Conservation (phyloP, 2,888 invertebrate genomes). For the Meandrusa payeni region DNA sequence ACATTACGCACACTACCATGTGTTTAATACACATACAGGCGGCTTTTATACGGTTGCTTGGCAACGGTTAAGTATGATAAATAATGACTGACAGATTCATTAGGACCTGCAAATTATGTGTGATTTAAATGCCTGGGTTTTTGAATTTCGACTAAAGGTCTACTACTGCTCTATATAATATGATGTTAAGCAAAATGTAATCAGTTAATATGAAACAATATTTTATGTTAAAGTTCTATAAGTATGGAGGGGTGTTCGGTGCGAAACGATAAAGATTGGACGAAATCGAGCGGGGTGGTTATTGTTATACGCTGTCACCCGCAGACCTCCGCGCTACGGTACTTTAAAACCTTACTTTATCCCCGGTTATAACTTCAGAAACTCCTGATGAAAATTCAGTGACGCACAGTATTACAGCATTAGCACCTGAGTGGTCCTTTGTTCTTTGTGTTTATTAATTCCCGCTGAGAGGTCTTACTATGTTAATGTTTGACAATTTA, state of each 20-base stretch:
- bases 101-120: too few species aligned
- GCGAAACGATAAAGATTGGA: conserved; percentile 15
- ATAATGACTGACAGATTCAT: too few species aligned
- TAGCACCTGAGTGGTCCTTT: conserved; percentile 20
- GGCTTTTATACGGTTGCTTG: too few species aligned
- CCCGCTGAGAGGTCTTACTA: conserved; percentile 1
- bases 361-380: conserved; percentile 12
- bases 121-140: too few species aligned
- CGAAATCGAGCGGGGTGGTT: conserved; percentile 12
- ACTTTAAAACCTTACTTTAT: conserved; percentile 17
- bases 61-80: too few species aligned
- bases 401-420: conserved; percentile 8
- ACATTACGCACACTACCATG: too few species aligned
- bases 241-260: not conserved
- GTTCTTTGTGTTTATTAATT: conserved; percentile 15
- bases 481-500: conserved; percentile 14
- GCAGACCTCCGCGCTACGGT: conserved; percentile 4
- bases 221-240: not conserved
- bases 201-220: not conserved
- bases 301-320: conserved; percentile 13
- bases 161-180: too few species aligned
- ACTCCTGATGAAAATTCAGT: conserved; percentile 17
- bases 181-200: too few species aligned
- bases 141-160: too few species aligned
- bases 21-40: too few species aligned